These are phyloP conservation scores for Eucidaris tribuloides DNA, from an alignment of 35 echinoderm and acorn worm species.

Conservation along the genomic window DNA sequence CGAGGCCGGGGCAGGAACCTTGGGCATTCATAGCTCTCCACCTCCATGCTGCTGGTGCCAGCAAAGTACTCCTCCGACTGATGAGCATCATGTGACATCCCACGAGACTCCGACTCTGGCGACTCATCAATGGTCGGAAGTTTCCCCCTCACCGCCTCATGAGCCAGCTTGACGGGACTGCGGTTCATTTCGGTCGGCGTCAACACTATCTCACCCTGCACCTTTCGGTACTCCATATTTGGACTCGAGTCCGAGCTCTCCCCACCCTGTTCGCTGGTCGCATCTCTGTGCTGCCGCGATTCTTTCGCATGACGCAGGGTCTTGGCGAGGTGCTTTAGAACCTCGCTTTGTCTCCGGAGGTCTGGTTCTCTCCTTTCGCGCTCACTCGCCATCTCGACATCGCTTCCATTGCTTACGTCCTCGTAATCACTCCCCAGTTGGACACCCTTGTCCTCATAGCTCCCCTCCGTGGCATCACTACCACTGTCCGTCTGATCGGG, in stretches of 20 bases:
- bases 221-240: conserved; percentile 24
- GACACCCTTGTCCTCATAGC: conserved; percentile 40
- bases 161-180: conserved; percentile 14
- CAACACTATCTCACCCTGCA: background rate
- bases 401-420: conserved; percentile 37
- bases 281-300: background rate
- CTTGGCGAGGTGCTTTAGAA: background rate
- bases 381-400: conserved; percentile 21
- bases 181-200: background rate
- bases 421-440: conserved; percentile 61
- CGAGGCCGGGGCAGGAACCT: conserved; percentile 48
- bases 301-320: conserved; percentile 7
- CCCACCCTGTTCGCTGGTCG: background rate
- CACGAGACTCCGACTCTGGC: conserved; percentile 32
- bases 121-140: conserved; percentile 42
- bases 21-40: conserved; percentile 76
- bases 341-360: background rate
- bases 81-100: conserved; percentile 16
- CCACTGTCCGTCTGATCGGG: conserved; percentile 63
- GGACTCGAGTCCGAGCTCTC: conserved; percentile 18
- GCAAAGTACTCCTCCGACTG: conserved; percentile 44
- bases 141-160: conserved; percentile 20
- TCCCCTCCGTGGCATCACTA: conserved; percentile 60
- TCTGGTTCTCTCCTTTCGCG: conserved; percentile 37
- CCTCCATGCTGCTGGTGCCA: conserved; percentile 37